phyloP scores from a whole-genome alignment of 2,888 invertebrate genomes.

The Monoplex corrugatus region DNA sequence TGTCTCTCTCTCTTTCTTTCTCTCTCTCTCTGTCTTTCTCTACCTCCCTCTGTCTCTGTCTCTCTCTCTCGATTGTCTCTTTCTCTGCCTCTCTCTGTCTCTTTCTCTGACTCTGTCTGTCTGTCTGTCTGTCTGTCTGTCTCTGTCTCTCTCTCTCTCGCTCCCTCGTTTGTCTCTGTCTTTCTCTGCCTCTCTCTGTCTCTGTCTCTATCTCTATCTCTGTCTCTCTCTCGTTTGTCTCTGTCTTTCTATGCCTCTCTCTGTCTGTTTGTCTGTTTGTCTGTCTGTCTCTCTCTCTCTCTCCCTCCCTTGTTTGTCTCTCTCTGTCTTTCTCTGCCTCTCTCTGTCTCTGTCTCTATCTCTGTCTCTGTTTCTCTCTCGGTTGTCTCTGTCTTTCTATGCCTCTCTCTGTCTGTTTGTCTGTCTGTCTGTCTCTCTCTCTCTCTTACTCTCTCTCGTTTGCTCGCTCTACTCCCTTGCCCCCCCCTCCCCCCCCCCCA shows the following conservation, averaged over 20 bases:
- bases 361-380: neutral
- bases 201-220: conserved; percentile 33
- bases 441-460: neutral
- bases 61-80: too few relatives aligned
- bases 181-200: conserved; percentile 61
- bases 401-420: neutral
- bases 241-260: neutral
- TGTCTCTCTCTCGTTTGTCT: too few relatives aligned
- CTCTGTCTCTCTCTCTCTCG: too few relatives aligned
- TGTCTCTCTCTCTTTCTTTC: too few relatives aligned
- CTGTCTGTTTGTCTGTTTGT: conserved; percentile 41
- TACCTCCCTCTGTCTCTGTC: too few relatives aligned
- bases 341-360: neutral
- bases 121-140: too few relatives aligned
- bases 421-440: neutral
- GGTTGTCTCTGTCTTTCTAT: neutral
- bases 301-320: neutral
- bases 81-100: too few relatives aligned
- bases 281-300: conserved; percentile 20
- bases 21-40: too few relatives aligned
- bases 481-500: neutral
- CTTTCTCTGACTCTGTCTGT: too few relatives aligned
- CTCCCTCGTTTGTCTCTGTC: conserved; percentile 53
- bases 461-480: neutral
- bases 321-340: too few relatives aligned